These are phyloP conservation scores for Polylopha cassiicola DNA, from an alignment of 2,888 invertebrate genomes.

Conservation along the genomic window DNA sequence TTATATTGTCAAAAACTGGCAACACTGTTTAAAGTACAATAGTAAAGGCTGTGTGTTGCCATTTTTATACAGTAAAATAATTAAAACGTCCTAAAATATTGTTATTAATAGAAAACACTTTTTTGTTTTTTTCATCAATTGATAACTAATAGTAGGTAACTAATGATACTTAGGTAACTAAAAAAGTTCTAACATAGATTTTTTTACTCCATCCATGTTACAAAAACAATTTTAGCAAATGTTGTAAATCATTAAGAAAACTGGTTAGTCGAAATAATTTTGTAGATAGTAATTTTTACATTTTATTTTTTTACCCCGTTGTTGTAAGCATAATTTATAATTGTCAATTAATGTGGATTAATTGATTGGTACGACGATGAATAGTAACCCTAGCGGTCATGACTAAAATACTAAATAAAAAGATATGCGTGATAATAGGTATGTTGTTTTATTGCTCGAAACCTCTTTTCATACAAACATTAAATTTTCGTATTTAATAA, in stretches of 20 bases:
- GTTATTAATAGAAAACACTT: too few relatives aligned
- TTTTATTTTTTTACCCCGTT: conserved; percentile 69
- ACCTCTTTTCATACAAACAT: neutral
- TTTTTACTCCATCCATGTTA: too few relatives aligned
- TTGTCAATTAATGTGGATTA: conserved; percentile 70
- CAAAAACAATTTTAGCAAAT: conserved; percentile 5
- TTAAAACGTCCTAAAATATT: too few relatives aligned
- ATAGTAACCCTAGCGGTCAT: conserved; percentile 16
- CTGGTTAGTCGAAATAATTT: conserved; percentile 25
- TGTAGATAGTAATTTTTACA: conserved; percentile 56
- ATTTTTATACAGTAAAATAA: too few relatives aligned
- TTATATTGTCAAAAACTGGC: too few relatives aligned
- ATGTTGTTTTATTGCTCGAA: conserved; percentile 29
- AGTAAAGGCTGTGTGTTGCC: too few relatives aligned
- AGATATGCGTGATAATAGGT: conserved; percentile 63
- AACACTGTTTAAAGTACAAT: too few relatives aligned
- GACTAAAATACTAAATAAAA: conserved; percentile 47
- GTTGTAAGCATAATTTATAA: conserved; percentile 61
- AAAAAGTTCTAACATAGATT: too few relatives aligned
- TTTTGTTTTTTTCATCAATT: too few relatives aligned
- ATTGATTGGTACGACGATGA: too few relatives aligned
- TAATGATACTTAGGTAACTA: too few relatives aligned
- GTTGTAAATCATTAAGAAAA: conserved; percentile 13
- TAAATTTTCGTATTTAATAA: neutral
- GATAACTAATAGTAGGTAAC: too few relatives aligned